These are phyloP conservation scores for Saccostrea echinata DNA, from an alignment of 1,140 invertebrate genomes.

Conservation along the genomic window DNA sequence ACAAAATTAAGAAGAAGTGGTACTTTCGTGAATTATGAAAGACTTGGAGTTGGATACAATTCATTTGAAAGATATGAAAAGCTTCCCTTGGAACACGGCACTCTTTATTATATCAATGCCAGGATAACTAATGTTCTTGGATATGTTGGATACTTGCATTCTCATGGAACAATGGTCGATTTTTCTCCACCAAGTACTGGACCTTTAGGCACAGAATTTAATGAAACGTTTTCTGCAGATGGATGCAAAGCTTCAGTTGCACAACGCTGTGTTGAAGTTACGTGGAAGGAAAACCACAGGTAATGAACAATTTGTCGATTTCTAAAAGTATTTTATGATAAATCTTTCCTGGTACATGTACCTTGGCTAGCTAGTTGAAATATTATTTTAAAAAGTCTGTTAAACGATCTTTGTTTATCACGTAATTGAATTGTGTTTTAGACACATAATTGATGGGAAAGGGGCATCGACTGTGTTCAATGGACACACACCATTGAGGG, in stretches of 20 bases:
- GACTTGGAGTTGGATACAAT: constrained; percentile 57
- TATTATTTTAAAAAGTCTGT: no score
- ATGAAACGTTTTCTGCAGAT: constrained; percentile 45
- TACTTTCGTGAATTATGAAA: constrained; percentile 59
- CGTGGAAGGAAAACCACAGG: constrained; percentile 60
- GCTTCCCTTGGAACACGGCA: constrained; percentile 57
- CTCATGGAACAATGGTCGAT: constrained; percentile 62
- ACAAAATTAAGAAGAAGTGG: constrained; percentile 54
- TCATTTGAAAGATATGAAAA: constrained; percentile 47
- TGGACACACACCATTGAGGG: constrained; percentile 63
- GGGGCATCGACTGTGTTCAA: constrained; percentile 65
- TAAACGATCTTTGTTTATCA: neutral
- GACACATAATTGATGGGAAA: constrained; percentile 54
- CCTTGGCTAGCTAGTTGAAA: no score
- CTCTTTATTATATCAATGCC: constrained; percentile 60
- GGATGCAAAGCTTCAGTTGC: constrained; percentile 58
- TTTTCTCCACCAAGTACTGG: constrained; percentile 63
- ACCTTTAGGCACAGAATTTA: constrained; percentile 21
- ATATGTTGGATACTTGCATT: constrained; percentile 53
- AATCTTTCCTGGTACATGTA: no score
- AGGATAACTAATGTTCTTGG: constrained; percentile 57
- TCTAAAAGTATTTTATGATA: no score
- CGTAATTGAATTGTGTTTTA: neutral
- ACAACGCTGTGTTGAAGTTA: constrained; percentile 63
- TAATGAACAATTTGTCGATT: constrained; percentile 46